Conservation (phyloP, 2,888 invertebrate genomes). For the Apomyelois bistriatella region DNA sequence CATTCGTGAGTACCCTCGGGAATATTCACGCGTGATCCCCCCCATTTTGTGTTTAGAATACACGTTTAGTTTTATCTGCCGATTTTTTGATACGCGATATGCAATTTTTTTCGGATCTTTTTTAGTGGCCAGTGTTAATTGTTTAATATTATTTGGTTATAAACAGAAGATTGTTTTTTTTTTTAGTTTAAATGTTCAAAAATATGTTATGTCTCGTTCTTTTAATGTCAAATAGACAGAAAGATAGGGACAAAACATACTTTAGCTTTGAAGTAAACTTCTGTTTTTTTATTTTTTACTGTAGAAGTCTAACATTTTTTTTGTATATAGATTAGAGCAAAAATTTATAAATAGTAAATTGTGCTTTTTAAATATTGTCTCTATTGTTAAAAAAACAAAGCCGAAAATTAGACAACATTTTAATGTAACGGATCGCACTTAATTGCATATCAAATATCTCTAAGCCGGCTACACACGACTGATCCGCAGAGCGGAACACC, state of each 20-base stretch:
- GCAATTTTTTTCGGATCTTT: neutral
- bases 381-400: too few relatives aligned
- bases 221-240: too few relatives aligned
- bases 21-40: slow-evolving; percentile 25
- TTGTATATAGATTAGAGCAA: too few relatives aligned
- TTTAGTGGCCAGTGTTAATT: neutral
- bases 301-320: too few relatives aligned
- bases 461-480: slow-evolving; percentile 22
- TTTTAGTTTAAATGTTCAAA: too few relatives aligned
- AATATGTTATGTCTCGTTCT: too few relatives aligned
- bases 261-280: too few relatives aligned
- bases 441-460: slow-evolving; percentile 15
- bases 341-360: too few relatives aligned
- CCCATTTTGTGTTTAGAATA: slow-evolving; percentile 23
- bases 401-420: too few relatives aligned
- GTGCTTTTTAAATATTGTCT: too few relatives aligned
- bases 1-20: slow-evolving; percentile 74
- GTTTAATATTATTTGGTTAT: neutral
- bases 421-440: neutral
- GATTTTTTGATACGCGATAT: neutral
- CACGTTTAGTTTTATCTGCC: slow-evolving; percentile 20
- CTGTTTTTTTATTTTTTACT: too few relatives aligned
- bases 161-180: neutral
- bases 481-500: slow-evolving; percentile 22
- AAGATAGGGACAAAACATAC: too few relatives aligned